Evolutionary conservation across 1,140 invertebrate genomes (phyloP), one percentile per base, ranked within the genome.

Genomic region (Neelides sp.): DNA sequence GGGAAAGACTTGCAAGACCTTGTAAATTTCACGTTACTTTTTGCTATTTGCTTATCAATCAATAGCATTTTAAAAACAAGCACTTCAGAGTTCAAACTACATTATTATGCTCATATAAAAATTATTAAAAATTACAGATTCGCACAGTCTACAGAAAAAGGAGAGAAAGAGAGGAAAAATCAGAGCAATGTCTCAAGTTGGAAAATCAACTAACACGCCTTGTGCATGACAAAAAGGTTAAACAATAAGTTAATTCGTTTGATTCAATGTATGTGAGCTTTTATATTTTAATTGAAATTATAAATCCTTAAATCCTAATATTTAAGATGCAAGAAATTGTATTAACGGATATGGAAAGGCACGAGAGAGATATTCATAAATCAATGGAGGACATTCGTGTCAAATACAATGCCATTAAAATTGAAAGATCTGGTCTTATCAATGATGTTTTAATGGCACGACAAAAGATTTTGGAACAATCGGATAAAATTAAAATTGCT

Each of bases 121-220:
- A 44, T 8, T 28, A 30, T 10, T 10, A 24, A 44, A 24, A 23
- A 27, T 24, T 10, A 10, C 43, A 56, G 55, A 55, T 61, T 22
- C 28, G 55, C 23, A 44, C 15, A 3, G 55, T 50, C 2, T 54
- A 52, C 7, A 22, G 55, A 4, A 55, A 61, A 22, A 42, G 58
- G 2, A 20, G 53, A 40, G 55, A 57, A 30, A 28, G 55, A 27
- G 48, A 61, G 24, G 52, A 61, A 30, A 61, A 61, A 36, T 54
- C 58, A 1, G 58, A 57, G 22, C 54, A 57, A 22, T 61, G 58
- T 17, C 54, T 61, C 27, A 57, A 61, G 44, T 39, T 61, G 1
- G 52, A 61, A 43, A 24, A 28, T 2, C 54, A 61, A 45, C 41
- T 57, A 5, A 36, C 22, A 23, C 22, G 43, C 41, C 24, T 61